Percentiles rank a stretch among this genome's conserved stretches.
Evolutionary conservation across 1,140 invertebrate species (phyloP).

Genomic region (Musca vetustissima): DNA sequence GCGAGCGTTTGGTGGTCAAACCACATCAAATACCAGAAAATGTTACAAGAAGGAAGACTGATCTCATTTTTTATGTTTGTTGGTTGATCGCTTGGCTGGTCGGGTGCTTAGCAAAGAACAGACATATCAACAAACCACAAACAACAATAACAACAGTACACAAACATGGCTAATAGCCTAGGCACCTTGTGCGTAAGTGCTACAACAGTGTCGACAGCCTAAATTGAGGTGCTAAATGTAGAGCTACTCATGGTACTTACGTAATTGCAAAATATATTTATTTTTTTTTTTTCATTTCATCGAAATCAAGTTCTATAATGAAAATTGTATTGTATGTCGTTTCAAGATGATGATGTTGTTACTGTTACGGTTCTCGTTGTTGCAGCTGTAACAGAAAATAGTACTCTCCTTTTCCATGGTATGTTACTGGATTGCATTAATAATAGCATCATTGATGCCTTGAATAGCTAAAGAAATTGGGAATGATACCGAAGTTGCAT

Average conservation of each 20-base stretch:
- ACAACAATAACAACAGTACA: not conserved
- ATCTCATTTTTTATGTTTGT: too few relatives aligned
- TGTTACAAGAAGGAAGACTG: too few relatives aligned
- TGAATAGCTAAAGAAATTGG: too few relatives aligned
- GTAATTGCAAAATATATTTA: constrained; percentile 15
- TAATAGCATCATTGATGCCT: too few relatives aligned
- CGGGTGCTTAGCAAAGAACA: too few relatives aligned
- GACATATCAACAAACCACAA: not conserved
- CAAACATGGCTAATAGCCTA: not conserved
- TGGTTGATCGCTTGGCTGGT: too few relatives aligned
- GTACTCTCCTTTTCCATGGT: constrained; percentile 1
- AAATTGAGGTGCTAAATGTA: constrained; percentile 22
- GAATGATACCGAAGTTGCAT: too few relatives aligned
- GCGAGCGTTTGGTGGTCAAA: too few relatives aligned
- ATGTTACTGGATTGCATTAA: too few relatives aligned
- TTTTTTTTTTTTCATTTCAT: not conserved
- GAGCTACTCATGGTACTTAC: constrained; percentile 13
- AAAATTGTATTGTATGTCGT: constrained; percentile 1
- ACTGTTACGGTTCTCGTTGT: too few relatives aligned
- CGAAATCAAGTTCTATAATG: constrained; percentile 18
- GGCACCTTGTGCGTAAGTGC: not conserved
- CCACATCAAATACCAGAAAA: too few relatives aligned
- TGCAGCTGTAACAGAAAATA: not conserved
- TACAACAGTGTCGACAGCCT: not conserved
- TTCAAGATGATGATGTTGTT: too few relatives aligned